phyloP scores from a whole-genome alignment of 2,888 invertebrate species.

The Pinctada fucata region DNA sequence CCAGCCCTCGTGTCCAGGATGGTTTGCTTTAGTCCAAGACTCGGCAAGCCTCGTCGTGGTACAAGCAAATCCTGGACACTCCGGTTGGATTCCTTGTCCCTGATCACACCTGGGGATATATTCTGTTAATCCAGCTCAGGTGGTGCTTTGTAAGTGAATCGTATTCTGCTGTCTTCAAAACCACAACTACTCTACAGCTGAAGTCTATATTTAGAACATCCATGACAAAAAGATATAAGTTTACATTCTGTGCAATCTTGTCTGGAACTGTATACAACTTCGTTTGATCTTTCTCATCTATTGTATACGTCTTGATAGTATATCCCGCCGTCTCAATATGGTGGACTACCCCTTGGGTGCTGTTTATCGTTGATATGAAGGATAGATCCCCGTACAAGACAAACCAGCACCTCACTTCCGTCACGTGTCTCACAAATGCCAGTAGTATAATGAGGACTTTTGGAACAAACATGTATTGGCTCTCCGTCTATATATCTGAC shows the following conservation, averaged over 20 bases:
- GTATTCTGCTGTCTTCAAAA: background rate
- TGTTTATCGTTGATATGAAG: background rate
- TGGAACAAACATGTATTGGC: background rate
- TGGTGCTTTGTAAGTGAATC: background rate
- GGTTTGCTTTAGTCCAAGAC: too few relatives aligned
- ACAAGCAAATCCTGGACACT: too few relatives aligned
- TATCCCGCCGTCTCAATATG: background rate
- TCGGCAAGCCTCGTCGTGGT: too few relatives aligned
- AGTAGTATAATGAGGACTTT: background rate
- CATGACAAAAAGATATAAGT: background rate
- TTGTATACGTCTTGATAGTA: background rate
- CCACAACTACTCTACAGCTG: background rate
- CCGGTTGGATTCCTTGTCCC: too few relatives aligned
- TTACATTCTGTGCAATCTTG: background rate
- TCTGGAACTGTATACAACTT: background rate
- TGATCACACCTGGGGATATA: too few relatives aligned
- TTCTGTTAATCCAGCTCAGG: too few relatives aligned
- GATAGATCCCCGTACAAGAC: background rate
- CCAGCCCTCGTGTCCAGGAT: too few relatives aligned
- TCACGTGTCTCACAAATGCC: background rate
- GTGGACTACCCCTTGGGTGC: background rate
- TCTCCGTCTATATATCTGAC: too few relatives aligned
- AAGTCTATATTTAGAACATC: background rate
- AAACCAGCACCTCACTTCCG: background rate
- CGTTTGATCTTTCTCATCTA: background rate